phyloP scores from a whole-genome alignment of 2,113 vertebrate genomes.

The Ploceus nigricollis region DNA sequence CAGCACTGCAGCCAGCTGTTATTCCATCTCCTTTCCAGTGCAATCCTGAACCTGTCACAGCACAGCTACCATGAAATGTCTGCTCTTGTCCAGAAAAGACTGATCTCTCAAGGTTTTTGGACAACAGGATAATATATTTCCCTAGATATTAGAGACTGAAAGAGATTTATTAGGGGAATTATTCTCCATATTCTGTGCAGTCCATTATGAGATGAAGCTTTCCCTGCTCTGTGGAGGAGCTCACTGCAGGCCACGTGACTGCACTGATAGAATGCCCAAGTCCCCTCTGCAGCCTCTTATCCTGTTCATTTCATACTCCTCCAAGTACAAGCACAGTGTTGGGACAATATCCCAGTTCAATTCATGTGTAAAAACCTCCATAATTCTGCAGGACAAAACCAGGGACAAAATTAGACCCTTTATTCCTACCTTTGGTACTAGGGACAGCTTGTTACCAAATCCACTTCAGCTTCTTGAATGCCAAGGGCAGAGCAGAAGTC shows the following conservation, averaged over 20 bases:
- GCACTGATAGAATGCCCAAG: neutral
- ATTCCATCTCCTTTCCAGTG: neutral
- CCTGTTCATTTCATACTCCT: neutral
- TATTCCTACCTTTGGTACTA: neutral
- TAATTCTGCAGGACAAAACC: neutral
- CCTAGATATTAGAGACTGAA: neutral
- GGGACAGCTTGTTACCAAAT: neutral
- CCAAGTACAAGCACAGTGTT: neutral
- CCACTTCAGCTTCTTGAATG: neutral
- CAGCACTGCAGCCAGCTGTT: neutral
- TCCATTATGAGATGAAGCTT: conserved; percentile 22
- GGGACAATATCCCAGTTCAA: neutral
- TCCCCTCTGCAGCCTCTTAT: neutral
- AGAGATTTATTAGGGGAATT: conserved; percentile 8
- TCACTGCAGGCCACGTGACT: neutral
- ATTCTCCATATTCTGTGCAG: neutral
- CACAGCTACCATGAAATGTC: neutral
- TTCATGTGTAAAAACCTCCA: neutral
- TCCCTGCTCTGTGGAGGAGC: neutral
- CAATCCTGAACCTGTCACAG: neutral
- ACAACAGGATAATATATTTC: neutral
- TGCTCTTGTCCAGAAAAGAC: neutral
- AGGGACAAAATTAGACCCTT: neutral
- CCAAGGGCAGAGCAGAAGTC: neutral
- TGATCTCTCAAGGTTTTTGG: neutral